A percentile compares a stretch with the other conserved stretches of the same genome.
These are phyloP conservation scores for Quadriops clusia DNA, from an alignment of 2,888 invertebrate species.

Conservation along the genomic window DNA sequence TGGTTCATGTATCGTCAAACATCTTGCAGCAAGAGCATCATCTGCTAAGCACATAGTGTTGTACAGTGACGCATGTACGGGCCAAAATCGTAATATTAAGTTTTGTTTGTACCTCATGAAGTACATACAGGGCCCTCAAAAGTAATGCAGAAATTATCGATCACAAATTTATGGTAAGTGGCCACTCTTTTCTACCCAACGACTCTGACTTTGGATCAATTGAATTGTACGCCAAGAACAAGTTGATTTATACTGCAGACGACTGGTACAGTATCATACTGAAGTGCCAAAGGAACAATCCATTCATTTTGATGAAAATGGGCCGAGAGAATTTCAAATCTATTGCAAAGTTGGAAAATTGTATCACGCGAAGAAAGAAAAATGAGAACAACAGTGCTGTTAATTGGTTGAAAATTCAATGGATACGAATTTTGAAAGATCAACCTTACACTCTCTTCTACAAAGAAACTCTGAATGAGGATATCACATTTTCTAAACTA, in stretches of 20 bases:
- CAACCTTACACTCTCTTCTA: too few relatives aligned
- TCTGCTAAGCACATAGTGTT: slow-evolving; percentile 5
- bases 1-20: slow-evolving; percentile 10
- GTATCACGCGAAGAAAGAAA: too few relatives aligned
- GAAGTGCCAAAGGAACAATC: not conserved
- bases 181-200: slow-evolving; percentile 10
- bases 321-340: too few relatives aligned
- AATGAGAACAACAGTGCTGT: too few relatives aligned
- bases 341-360: too few relatives aligned
- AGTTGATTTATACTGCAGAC: not conserved
- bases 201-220: slow-evolving; percentile 10
- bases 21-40: slow-evolving; percentile 2
- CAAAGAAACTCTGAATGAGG: too few relatives aligned
- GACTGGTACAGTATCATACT: slow-evolving; percentile 3
- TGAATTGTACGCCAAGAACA: slow-evolving; percentile 6
- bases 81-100: slow-evolving; percentile 11
- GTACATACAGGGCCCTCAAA: slow-evolving; percentile 4
- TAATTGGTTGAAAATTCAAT: too few relatives aligned
- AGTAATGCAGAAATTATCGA: slow-evolving; percentile 6
- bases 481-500: too few relatives aligned
- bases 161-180: slow-evolving; percentile 11
- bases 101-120: slow-evolving; percentile 7
- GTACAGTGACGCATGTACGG: slow-evolving; percentile 9
- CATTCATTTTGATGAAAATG: not conserved
- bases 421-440: too few relatives aligned